Evolutionary conservation across 2,113 vertebrate species (phyloP).

Genomic region (Saccopteryx leptura): DNA sequence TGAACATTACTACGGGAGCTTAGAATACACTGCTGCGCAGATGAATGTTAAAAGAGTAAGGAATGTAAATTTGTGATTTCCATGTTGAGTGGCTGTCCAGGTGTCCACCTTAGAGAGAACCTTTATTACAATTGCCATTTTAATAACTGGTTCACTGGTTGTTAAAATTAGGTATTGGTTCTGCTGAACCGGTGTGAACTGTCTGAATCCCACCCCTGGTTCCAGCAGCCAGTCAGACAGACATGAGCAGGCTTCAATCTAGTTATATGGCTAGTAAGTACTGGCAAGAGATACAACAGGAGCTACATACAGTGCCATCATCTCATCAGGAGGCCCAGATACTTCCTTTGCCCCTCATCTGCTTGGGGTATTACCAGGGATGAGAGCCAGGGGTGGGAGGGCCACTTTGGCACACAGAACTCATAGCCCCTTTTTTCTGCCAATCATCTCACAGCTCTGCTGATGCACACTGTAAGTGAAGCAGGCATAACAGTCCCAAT

Average conservation of each 20-base stretch:
- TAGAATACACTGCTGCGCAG: no score
- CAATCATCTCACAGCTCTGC: no score
- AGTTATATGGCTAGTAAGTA: neutral
- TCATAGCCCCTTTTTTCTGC: neutral
- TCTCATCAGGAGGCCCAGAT: neutral
- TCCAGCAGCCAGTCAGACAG: neutral
- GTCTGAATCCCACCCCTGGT: neutral
- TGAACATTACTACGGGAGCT: no score
- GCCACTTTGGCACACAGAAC: neutral
- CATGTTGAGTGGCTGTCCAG: no score
- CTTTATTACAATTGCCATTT: no score
- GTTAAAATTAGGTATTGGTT: no score
- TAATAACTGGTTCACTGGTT: no score
- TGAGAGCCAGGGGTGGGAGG: neutral
- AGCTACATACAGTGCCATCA: neutral
- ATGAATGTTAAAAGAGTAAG: no score
- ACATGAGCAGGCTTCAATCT: neutral
- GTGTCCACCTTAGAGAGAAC: no score
- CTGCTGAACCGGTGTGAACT: no score
- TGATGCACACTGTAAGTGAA: neutral
- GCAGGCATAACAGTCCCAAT: neutral
- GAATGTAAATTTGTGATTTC: no score
- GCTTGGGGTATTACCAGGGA: neutral
- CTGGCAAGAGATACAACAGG: neutral
- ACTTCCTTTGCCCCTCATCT: neutral